Evolutionary conservation across 2,888 invertebrate genomes (phyloP).

Genomic region (Atrina japonica): DNA sequence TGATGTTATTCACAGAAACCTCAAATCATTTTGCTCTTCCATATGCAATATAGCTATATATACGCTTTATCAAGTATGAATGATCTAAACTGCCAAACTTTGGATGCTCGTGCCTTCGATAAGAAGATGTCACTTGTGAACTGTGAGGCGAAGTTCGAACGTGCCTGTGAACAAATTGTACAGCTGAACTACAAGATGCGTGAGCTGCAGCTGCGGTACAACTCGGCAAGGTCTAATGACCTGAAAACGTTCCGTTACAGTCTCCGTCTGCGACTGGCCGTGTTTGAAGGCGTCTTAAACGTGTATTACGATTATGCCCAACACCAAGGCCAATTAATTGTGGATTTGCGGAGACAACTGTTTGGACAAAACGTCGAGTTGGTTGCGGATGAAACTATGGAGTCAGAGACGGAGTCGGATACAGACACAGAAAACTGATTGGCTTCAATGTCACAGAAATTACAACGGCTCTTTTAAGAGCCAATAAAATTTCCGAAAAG

Average conservation of each 20-base stretch:
- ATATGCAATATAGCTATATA: too few species aligned
- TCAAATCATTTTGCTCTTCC: too few species aligned
- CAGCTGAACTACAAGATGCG: conserved; percentile 61
- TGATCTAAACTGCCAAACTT: too few species aligned
- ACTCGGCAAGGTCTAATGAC: conserved; percentile 58
- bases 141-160: too few species aligned
- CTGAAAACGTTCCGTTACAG: conserved; percentile 66
- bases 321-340: conserved; percentile 58
- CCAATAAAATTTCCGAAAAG: too few species aligned
- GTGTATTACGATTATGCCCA: conserved; percentile 59
- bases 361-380: conserved; percentile 43
- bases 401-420: not conserved
- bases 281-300: conserved; percentile 56
- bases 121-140: too few species aligned
- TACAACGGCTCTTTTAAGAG: too few species aligned
- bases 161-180: conserved; percentile 61
- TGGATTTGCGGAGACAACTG: conserved; percentile 45
- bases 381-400: conserved; percentile 19
- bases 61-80: too few species aligned
- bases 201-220: conserved; percentile 58
- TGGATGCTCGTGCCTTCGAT: too few species aligned
- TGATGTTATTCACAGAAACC: too few species aligned
- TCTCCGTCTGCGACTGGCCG: conserved; percentile 64
- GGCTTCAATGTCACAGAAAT: too few species aligned
- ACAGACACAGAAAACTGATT: too few species aligned